phyloP scores from a whole-genome alignment of 2,888 invertebrate species.

The Antheraea yamamai region DNA sequence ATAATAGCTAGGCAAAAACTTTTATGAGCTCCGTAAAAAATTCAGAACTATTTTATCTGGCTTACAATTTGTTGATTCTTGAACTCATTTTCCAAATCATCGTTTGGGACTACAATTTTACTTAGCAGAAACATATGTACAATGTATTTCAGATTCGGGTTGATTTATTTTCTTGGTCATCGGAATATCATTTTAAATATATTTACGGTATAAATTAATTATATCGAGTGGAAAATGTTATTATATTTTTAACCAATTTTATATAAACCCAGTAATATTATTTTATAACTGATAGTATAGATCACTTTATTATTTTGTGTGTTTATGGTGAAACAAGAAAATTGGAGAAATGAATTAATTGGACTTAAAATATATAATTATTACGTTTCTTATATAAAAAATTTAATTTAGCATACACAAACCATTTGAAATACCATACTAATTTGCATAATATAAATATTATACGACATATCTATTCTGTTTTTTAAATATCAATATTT shows the following conservation, averaged over 20 bases:
- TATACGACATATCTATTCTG: neutral
- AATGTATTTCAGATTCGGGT: neutral
- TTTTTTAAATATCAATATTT: neutral
- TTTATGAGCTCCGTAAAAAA: neutral
- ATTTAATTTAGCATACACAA: too few species aligned
- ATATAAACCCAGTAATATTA: neutral
- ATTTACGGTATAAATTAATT: too few species aligned
- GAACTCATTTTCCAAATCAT: neutral
- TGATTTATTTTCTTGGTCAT: neutral
- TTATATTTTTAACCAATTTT: neutral
- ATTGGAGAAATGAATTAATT: too few species aligned
- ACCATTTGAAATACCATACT: too few species aligned
- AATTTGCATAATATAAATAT: too few species aligned
- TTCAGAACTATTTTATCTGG: slow-evolving; percentile 26
- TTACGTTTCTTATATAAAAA: too few species aligned
- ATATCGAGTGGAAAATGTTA: neutral
- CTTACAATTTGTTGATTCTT: slow-evolving; percentile 33
- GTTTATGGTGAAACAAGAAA: neutral
- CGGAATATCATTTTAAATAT: neutral
- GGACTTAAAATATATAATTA: too few species aligned
- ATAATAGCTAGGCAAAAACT: slow-evolving; percentile 37
- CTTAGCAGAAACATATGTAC: neutral
- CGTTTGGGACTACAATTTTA: neutral
- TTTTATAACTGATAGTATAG: too few species aligned
- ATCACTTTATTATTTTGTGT: neutral